A percentile compares a stretch with the other conserved stretches of the same genome.
These are phyloP conservation scores for Tetragnatha versicolor DNA, from an alignment of 1,140 invertebrate genomes.

Conservation along the genomic window DNA sequence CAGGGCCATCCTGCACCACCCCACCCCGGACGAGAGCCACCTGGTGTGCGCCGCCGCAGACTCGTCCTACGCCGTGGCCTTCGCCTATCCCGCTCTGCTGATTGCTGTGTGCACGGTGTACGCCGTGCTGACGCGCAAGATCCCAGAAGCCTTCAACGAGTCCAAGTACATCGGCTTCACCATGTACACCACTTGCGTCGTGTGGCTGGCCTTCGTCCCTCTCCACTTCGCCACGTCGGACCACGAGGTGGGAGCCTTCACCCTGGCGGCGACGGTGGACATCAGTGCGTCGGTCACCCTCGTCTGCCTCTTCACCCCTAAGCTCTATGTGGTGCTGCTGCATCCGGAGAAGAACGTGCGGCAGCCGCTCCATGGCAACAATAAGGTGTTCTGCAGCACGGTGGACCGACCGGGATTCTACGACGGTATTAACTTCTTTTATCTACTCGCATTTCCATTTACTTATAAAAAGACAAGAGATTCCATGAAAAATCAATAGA, in stretches of 20 bases:
- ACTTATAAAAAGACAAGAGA: too few species aligned
- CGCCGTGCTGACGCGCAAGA: conserved; percentile 88
- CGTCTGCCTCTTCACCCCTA: conserved; percentile 88
- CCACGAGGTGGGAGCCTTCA: conserved; percentile 82
- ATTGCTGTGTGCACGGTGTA: conserved; percentile 88
- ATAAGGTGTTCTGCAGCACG: too few species aligned
- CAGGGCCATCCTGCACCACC: conserved; percentile 84
- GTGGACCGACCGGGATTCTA: too few species aligned
- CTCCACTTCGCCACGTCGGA: conserved; percentile 85
- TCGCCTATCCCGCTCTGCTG: conserved; percentile 86
- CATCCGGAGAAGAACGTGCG: conserved; percentile 90
- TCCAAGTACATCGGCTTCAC: conserved; percentile 93
- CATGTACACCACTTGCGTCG: conserved; percentile 94
- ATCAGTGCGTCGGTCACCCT: conserved; percentile 88
- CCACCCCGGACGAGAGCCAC: conserved; percentile 85
- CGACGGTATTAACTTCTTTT: too few species aligned
- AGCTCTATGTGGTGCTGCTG: conserved; percentile 92
- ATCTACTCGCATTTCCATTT: too few species aligned
- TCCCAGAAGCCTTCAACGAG: conserved; percentile 94
- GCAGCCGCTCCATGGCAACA: conserved; percentile 81
- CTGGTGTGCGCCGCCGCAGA: conserved; percentile 88
- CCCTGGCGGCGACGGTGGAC: conserved; percentile 90
- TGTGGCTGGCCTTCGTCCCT: conserved; percentile 90
- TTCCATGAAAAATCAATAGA: too few species aligned
- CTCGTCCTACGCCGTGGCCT: conserved; percentile 85